Base-by-base conservation (phyloP, 2,113 vertebrate genomes). In the Cebus imitator region DNA sequence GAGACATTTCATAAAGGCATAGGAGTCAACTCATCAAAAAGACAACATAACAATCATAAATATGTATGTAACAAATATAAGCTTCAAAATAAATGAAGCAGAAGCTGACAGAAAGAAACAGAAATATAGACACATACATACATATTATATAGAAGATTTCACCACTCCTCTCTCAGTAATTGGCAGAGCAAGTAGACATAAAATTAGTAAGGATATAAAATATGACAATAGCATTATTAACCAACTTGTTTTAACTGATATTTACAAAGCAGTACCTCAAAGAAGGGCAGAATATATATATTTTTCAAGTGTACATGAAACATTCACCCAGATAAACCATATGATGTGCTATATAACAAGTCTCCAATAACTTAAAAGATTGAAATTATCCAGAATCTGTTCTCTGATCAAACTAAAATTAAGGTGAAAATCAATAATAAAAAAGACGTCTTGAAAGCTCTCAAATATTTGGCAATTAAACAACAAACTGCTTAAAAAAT, bases 61-160 rank as follows among this genome's bases (percentile, higher is more conserved):
- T 70, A 79, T 64, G 3, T 16, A 66, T 43, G 52, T 27, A 61
- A 88, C 27, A 88, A 91, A 75, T 37, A 70, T 20, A 50, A 76
- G 52, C 5, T 61, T 91, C n/a, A 93, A 89, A 94, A 75, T 16
- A 89, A 12, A 85, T 25, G 40, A 92, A 23, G 21, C 17, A 88
- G 73, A 92, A 94, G 43, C 27, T 52, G 13, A 90, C 25, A 89
- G 61, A 88, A 87, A 89, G 61, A 88, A 87, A 91, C 85, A 88
- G 64, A 91, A 94, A 96, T 92, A 75, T 17, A 79, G 76, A 70
- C 18, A 90, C 66, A 94, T 64, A 48, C 3, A 37, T 58, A 75
- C 81, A 50, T 72, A 72, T 30, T 64, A 64, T 30, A 73, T 16
- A 58, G 40, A 20, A 79, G 10, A 94, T 75, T 92, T 82, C 12